Evolutionary conservation across 2,113 vertebrate species (phyloP), one percentile per base, ranked within the genome.

Genomic region (Lagopus muta): DNA sequence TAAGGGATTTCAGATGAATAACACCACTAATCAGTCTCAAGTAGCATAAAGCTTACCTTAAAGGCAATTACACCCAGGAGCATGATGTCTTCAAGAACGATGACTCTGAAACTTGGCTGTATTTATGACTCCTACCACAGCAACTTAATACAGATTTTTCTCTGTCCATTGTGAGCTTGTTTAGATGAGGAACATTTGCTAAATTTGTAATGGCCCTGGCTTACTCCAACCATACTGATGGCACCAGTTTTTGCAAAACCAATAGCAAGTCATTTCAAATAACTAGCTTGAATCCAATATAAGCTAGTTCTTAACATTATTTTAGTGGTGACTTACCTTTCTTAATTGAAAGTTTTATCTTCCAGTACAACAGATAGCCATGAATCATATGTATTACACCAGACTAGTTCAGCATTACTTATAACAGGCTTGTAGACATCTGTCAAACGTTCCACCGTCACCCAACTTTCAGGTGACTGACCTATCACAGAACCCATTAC

Each of bases 41-140:
- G 92, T 82, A 96, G 50, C 93, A 94, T 91, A 96, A 93, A 91
- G 75, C 54, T 94, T 91, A 94, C 81, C 80, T 94, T 90, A 83
- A 93, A 90, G 93, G 43, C 69, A 92, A 86, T 97, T 96, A 92
- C 79, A 94, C 75, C 90, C 64, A 78, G 96, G 86, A 88, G 76
- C 76, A 50, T 77, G 85, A 38, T 83, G 92, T 77, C 92, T 95
- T 55, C 89, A 88, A 88, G 93, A 93, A 91, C 58, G 64, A 87
- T 88, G 74, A 85, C 78, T 47, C 66, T 76, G 69, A 93, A 93
- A 75, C 81, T 28, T 79, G 36, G 30, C 28, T 54, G 62, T 71
- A 67, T 42, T 66, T 92, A 36, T 69, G 89, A 86, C 65, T 79
- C 32, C 70, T 69, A 81, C 24, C 47, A 64, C 24, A 88, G 75